phyloP scores from a whole-genome alignment of 2,888 invertebrate species.

The Drosophila meridionalis region DNA sequence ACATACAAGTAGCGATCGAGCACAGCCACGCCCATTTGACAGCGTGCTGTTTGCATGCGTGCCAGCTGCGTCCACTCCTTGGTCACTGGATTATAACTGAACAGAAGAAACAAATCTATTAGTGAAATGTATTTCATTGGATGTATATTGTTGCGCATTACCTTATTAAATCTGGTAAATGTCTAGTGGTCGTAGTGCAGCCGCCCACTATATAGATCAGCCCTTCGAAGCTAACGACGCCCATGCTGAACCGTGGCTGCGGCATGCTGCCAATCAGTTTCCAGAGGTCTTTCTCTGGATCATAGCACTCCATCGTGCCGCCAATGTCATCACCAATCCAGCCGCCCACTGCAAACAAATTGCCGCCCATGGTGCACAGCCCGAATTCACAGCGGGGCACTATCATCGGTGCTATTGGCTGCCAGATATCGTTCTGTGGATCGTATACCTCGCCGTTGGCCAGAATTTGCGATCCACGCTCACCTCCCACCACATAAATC shows the following conservation, averaged over 20 bases:
- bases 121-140: neutral
- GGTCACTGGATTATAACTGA: slow-evolving; percentile 91
- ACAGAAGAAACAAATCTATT: neutral
- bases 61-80: slow-evolving; percentile 92
- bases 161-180: slow-evolving; percentile 90
- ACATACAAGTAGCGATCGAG: slow-evolving; percentile 93
- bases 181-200: slow-evolving; percentile 92
- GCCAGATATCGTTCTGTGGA: slow-evolving; percentile 88
- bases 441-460: slow-evolving; percentile 95
- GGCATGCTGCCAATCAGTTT: slow-evolving; percentile 91
- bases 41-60: slow-evolving; percentile 92
- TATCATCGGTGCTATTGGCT: slow-evolving; percentile 90
- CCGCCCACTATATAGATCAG: slow-evolving; percentile 96
- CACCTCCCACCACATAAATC: slow-evolving; percentile 96
- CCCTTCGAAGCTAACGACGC: slow-evolving; percentile 89
- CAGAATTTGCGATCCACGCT: slow-evolving; percentile 94
- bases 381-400: slow-evolving; percentile 96
- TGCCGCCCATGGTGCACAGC: slow-evolving; percentile 92
- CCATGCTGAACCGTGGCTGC: slow-evolving; percentile 96
- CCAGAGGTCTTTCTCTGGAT: slow-evolving; percentile 92
- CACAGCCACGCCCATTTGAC: slow-evolving; percentile 96
- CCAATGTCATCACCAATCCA: slow-evolving; percentile 97
- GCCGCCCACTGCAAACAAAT: slow-evolving; percentile 95
- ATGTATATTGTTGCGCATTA: slow-evolving; percentile 29
- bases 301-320: slow-evolving; percentile 94